phyloP scores from a whole-genome alignment of 2,888 invertebrate species.

The Conistra vaccinii region DNA sequence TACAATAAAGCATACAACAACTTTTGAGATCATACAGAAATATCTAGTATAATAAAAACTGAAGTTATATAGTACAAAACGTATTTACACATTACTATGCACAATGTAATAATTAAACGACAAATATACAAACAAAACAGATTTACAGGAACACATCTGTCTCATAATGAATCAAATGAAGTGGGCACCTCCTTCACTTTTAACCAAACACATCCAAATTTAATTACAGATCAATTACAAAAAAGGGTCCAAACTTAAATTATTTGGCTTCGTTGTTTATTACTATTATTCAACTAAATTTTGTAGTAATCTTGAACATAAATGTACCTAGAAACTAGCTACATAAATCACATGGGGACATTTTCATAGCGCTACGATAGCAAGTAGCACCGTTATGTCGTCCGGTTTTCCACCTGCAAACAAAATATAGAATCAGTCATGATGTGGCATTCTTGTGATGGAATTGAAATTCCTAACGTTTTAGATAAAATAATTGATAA shows the following conservation, averaged over 20 bases:
- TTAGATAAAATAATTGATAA: constrained; percentile 1
- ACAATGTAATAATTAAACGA: constrained; percentile 58
- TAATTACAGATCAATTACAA: constrained; percentile 56
- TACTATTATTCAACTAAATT: constrained; percentile 80
- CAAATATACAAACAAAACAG: constrained; percentile 63
- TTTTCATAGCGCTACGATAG: constrained; percentile 96
- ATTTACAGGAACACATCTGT: constrained; percentile 48
- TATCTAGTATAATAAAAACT: constrained; percentile 58
- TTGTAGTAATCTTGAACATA: constrained; percentile 77
- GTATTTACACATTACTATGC: constrained; percentile 66
- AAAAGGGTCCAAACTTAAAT: constrained; percentile 50
- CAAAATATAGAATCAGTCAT: constrained; percentile 67
- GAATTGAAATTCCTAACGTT: background rate
- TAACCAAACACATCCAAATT: constrained; percentile 50
- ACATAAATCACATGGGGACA: constrained; percentile 82
- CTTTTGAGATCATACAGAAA: constrained; percentile 68
- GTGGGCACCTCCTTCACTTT: constrained; percentile 65
- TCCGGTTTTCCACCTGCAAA: constrained; percentile 99
- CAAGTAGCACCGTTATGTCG: constrained; percentile 99
- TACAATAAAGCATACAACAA: constrained; percentile 55
- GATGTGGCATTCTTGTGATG: constrained; percentile 43
- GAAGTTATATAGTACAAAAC: constrained; percentile 59
- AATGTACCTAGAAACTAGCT: constrained; percentile 79
- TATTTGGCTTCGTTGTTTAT: constrained; percentile 85
- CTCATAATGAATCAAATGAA: constrained; percentile 44